Evolutionary conservation across 2,888 invertebrate genomes (phyloP), one percentile per base, ranked within the genome.

Genomic region (Tromatobia lineatoria): DNA sequence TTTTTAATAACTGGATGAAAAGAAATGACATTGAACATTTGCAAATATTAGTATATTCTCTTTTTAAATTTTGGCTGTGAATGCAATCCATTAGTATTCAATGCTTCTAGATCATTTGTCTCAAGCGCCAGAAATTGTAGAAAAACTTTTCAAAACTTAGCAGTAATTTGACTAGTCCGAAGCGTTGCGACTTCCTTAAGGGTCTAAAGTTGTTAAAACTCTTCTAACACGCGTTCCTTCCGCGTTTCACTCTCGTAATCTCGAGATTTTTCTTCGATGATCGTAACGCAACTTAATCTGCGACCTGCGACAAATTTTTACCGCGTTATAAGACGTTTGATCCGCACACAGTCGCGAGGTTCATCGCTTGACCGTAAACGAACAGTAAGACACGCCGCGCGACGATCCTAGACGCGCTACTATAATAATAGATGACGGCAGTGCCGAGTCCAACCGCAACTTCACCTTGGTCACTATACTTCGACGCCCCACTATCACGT

Each of bases 361-460:
- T 61, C 34, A n/a, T 8, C 34, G 61, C n/a, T 61, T 18, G 34
- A 34, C 38, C 61, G 38, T 10, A 29, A 23, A 47, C 66, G 13
- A 45, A 13, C 11, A 13, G 18, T 10, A 25, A 10, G 47, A 50
- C 6, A 8, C 38, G 8, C 57, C 38, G 20, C 20, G 42, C 61
- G 70, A 64, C 77, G 85, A 70, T 85, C 83, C 81, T 74, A 80
- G 79, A 85, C 57, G 74, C 75, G 73, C 59, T 71, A 70, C 79
- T 82, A 76, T 84, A 82, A 84, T 82, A 85, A 82, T 82, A 85
- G 86, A 73, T 80, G 81, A 80, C 59, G 79, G 64, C 74, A 77
- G 52, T 66, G 81, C 66, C 57, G 73, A 77, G 74, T 42, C 74
- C 34, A 50, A 57, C 66, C 45, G 71, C 64, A 64, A 38, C 20